Conservation (phyloP, 2,797 vertebrate genomes). For the Propithecus perrieri region DNA sequence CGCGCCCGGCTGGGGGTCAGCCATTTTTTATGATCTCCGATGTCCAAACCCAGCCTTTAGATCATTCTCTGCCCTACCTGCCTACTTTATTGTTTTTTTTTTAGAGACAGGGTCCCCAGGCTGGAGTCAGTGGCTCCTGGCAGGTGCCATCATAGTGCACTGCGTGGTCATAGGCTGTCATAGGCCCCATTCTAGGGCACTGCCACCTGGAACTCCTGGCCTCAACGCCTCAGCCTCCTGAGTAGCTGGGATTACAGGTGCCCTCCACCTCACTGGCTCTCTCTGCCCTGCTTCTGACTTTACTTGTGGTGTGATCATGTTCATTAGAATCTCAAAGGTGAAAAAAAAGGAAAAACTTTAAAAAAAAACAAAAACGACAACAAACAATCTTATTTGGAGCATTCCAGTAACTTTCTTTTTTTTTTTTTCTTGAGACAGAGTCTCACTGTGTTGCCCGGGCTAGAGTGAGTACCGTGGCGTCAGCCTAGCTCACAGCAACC, state of each 20-base stretch:
- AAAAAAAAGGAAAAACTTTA: slow-evolving; percentile 81
- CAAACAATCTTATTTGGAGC: slow-evolving; percentile 88
- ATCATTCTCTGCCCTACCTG: slow-evolving; percentile 80
- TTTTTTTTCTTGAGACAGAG: slow-evolving; percentile 79
- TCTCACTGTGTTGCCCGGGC: too few species aligned
- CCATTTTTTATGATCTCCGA: slow-evolving; percentile 86
- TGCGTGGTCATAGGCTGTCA: not conserved
- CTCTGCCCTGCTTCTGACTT: slow-evolving; percentile 86
- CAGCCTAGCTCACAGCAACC: too few species aligned
- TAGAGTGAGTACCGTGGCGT: too few species aligned
- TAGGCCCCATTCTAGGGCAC: not conserved
- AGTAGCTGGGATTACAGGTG: not conserved
- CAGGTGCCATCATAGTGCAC: not conserved
- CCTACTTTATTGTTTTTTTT: too few species aligned
- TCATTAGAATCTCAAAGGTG: slow-evolving; percentile 88
- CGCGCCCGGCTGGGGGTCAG: slow-evolving; percentile 69
- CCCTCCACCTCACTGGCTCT: not conserved
- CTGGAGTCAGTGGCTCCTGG: not conserved
- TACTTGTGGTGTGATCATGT: slow-evolving; percentile 93
- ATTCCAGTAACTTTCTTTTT: slow-evolving; percentile 92
- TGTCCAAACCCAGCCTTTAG: slow-evolving; percentile 90
- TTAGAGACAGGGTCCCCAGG: too few species aligned
- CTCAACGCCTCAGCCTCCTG: not conserved
- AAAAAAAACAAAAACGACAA: slow-evolving; percentile 85
- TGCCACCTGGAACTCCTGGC: not conserved